Evolutionary conservation across 2,113 vertebrate species (phyloP).

Genomic region (Elephantulus edwardii): DNA sequence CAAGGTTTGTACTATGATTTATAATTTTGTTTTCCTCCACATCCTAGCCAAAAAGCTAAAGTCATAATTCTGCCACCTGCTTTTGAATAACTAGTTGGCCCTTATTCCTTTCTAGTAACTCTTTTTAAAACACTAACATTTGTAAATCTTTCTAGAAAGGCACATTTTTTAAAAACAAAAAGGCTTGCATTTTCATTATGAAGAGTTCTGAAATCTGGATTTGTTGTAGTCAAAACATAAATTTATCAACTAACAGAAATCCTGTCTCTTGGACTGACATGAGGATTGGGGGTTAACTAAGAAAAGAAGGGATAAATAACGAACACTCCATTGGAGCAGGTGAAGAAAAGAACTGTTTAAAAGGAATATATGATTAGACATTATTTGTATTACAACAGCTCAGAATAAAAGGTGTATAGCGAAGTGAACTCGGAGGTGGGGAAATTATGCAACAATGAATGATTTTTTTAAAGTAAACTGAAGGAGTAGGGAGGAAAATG

Average conservation of each 20-base stretch:
- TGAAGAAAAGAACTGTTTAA: too few relatives aligned
- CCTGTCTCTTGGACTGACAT: not conserved
- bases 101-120: not conserved
- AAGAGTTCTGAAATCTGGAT: slow-evolving; percentile 33
- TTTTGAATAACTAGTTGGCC: slow-evolving; percentile 14
- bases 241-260: slow-evolving; percentile 10
- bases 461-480: too few relatives aligned
- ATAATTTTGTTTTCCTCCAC: slow-evolving; percentile 29
- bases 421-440: too few relatives aligned
- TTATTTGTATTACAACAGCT: too few relatives aligned
- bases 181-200: not conserved
- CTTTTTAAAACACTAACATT: slow-evolving; percentile 33
- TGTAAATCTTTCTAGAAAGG: slow-evolving; percentile 55
- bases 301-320: too few relatives aligned
- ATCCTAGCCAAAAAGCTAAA: slow-evolving; percentile 38
- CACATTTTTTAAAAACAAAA: not conserved
- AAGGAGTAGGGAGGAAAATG: too few relatives aligned
- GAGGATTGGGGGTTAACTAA: too few relatives aligned
- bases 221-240: too few relatives aligned
- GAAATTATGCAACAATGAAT: too few relatives aligned
- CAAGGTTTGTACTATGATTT: not conserved
- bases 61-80: slow-evolving; percentile 21
- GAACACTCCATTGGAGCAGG: too few relatives aligned
- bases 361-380: too few relatives aligned
- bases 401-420: too few relatives aligned